Evolutionary conservation across 2,888 invertebrate genomes (phyloP).

Genomic region (Itoplectis maculator): DNA sequence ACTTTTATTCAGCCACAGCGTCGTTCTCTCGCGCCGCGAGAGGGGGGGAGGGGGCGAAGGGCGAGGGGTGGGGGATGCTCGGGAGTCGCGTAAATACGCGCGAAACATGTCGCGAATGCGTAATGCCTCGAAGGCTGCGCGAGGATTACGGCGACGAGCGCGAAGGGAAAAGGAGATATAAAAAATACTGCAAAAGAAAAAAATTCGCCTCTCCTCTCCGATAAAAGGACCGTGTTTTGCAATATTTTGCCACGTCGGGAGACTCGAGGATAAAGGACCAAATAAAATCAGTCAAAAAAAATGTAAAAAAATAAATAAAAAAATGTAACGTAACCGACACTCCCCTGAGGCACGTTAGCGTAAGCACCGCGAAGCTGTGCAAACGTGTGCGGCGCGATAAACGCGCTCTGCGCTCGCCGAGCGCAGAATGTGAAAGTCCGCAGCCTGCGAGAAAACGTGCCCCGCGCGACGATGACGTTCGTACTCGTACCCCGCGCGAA

Average conservation of each 20-base stretch:
- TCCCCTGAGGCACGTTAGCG: conserved; percentile 37
- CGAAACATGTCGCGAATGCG: conserved; percentile 64
- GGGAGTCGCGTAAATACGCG: conserved; percentile 36
- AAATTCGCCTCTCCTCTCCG: too few species aligned
- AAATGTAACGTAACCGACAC: neutral
- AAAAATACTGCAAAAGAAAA: too few species aligned
- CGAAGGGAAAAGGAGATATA: neutral
- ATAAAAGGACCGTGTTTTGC: too few species aligned
- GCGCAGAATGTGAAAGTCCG: conserved; percentile 64
- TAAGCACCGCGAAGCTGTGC: neutral
- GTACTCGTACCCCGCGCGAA: conserved; percentile 38
- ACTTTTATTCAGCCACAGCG: conserved; percentile 40
- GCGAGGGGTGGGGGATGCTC: conserved; percentile 36
- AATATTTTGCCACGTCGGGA: too few species aligned
- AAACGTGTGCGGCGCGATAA: conserved; percentile 3
- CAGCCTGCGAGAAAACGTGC: conserved; percentile 51
- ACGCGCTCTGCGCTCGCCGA: neutral
- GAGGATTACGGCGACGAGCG: conserved; percentile 53
- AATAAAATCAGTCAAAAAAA: conserved; percentile 3
- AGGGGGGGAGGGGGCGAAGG: conserved; percentile 11
- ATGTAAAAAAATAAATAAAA: conserved; percentile 34
- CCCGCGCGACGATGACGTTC: too few species aligned
- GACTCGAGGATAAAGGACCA: too few species aligned
- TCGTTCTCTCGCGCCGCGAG: neutral
- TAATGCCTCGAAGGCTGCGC: conserved; percentile 67